Percentiles rank a stretch among this genome's conserved stretches.
Evolutionary conservation across 2,797 vertebrate genomes (phyloP).

Genomic region (Manis crassicaudata): DNA sequence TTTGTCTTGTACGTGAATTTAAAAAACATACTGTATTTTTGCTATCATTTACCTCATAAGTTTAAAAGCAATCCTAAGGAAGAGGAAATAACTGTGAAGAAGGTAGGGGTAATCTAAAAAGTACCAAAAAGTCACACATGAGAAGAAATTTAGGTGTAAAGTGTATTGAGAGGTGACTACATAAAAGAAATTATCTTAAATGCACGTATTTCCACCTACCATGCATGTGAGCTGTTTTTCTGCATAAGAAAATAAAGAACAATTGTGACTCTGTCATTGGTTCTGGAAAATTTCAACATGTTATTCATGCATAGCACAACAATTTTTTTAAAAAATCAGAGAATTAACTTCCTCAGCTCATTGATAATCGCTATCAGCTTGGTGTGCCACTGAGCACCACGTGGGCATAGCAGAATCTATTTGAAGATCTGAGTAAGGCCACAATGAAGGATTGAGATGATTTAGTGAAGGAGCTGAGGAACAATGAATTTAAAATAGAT

Average conservation of each 20-base stretch:
- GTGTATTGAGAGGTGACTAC: neutral
- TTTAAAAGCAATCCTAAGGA: neutral
- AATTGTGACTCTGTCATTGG: neutral
- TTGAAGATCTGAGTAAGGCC: neutral
- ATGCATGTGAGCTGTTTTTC: neutral
- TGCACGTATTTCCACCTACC: neutral
- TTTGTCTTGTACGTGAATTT: neutral
- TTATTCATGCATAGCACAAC: neutral
- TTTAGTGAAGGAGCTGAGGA: neutral
- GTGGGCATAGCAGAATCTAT: neutral
- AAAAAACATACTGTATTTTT: neutral
- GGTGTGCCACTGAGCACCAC: neutral
- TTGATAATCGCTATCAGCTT: neutral
- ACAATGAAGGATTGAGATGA: neutral
- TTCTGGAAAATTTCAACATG: neutral
- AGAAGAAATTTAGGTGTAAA: neutral
- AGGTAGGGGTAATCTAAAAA: neutral
- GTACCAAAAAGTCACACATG: neutral
- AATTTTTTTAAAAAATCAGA: neutral
- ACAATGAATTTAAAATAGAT: neutral
- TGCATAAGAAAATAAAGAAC: neutral
- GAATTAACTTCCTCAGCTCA: neutral
- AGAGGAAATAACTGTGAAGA: neutral
- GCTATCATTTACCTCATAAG: neutral
- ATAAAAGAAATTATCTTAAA: neutral